Evolutionary conservation across 2,797 vertebrate genomes (phyloP).

Genomic region (Pristis pectinata): DNA sequence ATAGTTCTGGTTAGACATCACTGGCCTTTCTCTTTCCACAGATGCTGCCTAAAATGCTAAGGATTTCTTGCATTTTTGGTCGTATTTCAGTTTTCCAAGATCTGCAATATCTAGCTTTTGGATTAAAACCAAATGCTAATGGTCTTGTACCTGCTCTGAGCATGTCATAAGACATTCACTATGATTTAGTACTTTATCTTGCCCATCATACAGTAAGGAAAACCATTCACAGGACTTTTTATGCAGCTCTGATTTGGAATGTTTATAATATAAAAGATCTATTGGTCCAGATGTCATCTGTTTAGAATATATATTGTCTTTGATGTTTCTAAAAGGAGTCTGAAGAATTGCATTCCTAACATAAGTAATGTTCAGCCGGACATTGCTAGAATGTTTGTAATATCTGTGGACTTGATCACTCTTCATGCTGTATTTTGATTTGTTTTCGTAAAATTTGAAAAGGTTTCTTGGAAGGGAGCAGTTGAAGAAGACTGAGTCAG

Average conservation of each 20-base stretch:
- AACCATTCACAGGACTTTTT: not conserved
- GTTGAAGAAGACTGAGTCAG: not conserved
- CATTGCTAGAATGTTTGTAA: not conserved
- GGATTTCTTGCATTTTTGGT: no score
- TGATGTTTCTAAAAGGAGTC: not conserved
- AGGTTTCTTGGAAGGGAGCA: not conserved
- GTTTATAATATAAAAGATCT: not conserved
- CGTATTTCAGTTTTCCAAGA: no score
- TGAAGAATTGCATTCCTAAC: not conserved
- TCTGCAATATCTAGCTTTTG: no score
- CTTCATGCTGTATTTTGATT: not conserved
- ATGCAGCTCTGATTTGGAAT: slow-evolving; percentile 5
- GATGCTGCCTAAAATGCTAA: no score
- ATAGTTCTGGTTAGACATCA: no score
- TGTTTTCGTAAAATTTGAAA: not conserved
- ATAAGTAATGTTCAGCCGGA: not conserved
- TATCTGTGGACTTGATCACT: slow-evolving; percentile 6
- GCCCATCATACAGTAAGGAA: not conserved
- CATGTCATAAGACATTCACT: not conserved
- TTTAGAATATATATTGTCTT: not conserved
- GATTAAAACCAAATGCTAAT: not conserved
- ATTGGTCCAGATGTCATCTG: not conserved
- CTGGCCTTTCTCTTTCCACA: no score
- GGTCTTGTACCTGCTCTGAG: not conserved
- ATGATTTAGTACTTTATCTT: not conserved